These are phyloP conservation scores for Ictalurus punctatus DNA, from an alignment of 2,113 vertebrate species.

Conservation along the genomic window DNA sequence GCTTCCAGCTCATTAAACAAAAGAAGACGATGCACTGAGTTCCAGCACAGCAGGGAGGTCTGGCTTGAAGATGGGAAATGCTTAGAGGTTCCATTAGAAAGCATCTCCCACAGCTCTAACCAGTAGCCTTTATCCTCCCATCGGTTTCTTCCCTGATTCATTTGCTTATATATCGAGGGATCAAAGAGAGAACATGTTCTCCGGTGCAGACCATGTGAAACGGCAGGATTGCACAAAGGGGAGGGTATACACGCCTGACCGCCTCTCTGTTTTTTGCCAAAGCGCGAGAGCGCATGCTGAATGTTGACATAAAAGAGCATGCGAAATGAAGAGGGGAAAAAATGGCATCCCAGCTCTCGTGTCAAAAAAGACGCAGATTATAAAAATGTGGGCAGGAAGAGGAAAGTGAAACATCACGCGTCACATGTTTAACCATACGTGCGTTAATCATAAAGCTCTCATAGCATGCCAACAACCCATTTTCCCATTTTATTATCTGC, in stretches of 20 bases:
- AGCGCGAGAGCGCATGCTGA: conserved; percentile 9
- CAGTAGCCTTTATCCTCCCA: conserved; percentile 17
- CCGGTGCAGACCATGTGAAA: conserved; percentile 53
- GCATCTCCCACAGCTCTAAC: conserved; percentile 27
- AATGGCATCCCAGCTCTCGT: conserved; percentile 20
- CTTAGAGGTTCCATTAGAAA: conserved; percentile 51
- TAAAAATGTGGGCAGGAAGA: conserved; percentile 59
- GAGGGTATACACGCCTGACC: conserved; percentile 40
- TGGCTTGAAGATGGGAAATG: conserved; percentile 13
- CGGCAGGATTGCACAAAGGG: conserved; percentile 50
- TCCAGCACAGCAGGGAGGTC: conserved; percentile 45
- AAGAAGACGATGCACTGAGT: conserved; percentile 42
- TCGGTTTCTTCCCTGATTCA: conserved; percentile 39
- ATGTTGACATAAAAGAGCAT: conserved; percentile 52
- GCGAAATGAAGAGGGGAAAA: conserved; percentile 48
- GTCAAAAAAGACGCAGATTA: not conserved
- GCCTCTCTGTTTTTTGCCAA: conserved; percentile 47
- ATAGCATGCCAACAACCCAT: not conserved
- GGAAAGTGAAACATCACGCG: not conserved
- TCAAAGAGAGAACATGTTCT: conserved; percentile 62
- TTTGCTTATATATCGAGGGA: conserved; percentile 63
- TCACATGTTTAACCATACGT: conserved; percentile 12
- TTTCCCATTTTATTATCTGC: conserved; percentile 28
- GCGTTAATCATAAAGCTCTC: conserved; percentile 7
- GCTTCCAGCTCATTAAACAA: conserved; percentile 50